Evolutionary conservation across 2,113 vertebrate genomes (phyloP).

Genomic region (Amblyornis subalaris): DNA sequence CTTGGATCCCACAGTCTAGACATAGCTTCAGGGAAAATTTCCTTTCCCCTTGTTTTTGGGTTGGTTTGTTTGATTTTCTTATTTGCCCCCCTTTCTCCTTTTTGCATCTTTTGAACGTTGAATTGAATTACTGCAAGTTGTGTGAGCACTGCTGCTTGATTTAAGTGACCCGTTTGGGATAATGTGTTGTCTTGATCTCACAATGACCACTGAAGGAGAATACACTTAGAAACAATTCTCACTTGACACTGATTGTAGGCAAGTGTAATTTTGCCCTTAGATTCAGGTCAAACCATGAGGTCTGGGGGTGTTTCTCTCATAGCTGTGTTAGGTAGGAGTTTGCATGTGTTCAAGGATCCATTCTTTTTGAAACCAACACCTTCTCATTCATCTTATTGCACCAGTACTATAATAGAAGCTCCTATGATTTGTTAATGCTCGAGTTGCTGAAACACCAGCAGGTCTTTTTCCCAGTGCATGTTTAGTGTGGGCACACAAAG

Average conservation of each 20-base stretch:
- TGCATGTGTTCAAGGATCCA: not conserved
- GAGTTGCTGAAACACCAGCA: not conserved
- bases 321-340: not conserved
- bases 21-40: not conserved
- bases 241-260: not conserved
- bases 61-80: not conserved
- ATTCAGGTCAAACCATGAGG: not conserved
- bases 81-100: not conserved
- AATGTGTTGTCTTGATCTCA: not conserved
- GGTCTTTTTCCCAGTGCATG: not conserved
- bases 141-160: not conserved
- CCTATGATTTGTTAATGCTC: not conserved
- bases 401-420: not conserved
- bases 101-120: not conserved
- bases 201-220: not conserved
- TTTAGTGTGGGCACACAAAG: not conserved
- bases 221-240: not conserved
- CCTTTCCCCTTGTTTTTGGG: not conserved
- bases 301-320: not conserved
- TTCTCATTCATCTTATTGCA: not conserved
- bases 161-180: not conserved
- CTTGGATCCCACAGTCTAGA: constrained; percentile 9
- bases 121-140: not conserved
- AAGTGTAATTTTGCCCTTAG: not conserved
- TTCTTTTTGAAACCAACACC: not conserved